Conservation (phyloP, 2,797 vertebrate species). For the Cynodonichthys magdalenae region DNA sequence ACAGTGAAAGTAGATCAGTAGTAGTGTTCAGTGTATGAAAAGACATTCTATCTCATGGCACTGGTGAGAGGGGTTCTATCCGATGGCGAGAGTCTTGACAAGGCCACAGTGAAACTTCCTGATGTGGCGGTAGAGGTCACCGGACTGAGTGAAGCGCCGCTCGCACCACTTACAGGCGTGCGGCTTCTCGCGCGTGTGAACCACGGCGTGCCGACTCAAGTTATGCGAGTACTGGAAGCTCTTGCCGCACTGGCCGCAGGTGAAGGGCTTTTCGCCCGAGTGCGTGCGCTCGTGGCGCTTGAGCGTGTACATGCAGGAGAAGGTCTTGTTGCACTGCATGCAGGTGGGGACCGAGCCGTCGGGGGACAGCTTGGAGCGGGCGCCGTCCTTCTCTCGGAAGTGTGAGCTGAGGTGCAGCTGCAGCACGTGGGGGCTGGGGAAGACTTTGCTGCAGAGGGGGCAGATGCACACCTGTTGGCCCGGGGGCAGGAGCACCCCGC, state of each 20-base stretch:
- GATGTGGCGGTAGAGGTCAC: constrained; percentile 97
- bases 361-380: constrained; percentile 88
- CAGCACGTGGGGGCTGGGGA: constrained; percentile 90
- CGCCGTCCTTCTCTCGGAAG: constrained; percentile 92
- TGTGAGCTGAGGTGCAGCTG: constrained; percentile 96
- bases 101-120: constrained; percentile 99
- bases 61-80: constrained; percentile 68
- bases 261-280: constrained; percentile 99
- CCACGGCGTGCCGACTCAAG: constrained; percentile 96
- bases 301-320: constrained; percentile 97
- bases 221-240: constrained; percentile 99
- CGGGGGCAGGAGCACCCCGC: constrained; percentile 85
- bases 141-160: constrained; percentile 97
- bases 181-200: constrained; percentile 97
- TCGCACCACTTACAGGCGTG: constrained; percentile 99
- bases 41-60: constrained; percentile 60
- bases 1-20: constrained; percentile 60
- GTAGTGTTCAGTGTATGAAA: constrained; percentile 56
- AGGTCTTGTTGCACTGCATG: constrained; percentile 95
- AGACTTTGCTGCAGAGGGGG: constrained; percentile 94
- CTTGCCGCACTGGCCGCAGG: constrained; percentile 95
- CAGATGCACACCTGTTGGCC: constrained; percentile 90
- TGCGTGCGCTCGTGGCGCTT: constrained; percentile 97
- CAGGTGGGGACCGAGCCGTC: constrained; percentile 93
- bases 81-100: constrained; percentile 89